Evolutionary conservation across 2,888 invertebrate species (phyloP).

Genomic region (Chaetogeoica ovagalla): DNA sequence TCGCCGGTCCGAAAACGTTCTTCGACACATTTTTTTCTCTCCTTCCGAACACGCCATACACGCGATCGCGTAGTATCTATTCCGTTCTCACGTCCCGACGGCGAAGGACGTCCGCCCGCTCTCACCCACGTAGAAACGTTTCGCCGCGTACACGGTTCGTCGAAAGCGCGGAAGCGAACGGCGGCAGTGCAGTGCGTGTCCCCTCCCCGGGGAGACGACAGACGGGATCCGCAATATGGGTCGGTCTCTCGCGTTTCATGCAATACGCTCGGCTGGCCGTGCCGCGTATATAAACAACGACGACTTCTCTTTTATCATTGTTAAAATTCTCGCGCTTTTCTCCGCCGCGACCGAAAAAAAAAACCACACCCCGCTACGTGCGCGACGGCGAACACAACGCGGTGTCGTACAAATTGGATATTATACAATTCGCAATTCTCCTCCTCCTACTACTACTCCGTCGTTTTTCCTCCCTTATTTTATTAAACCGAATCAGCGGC

Average conservation of each 20-base stretch:
- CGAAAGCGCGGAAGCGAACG: no score
- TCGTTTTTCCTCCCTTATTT: slow-evolving; percentile 46
- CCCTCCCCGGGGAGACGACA: slow-evolving; percentile 17
- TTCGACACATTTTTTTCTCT: no score
- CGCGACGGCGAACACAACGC: slow-evolving; percentile 32
- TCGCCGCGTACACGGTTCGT: no score
- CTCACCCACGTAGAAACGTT: no score
- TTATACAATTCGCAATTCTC: slow-evolving; percentile 14
- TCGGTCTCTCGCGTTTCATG: neutral
- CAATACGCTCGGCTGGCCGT: no score
- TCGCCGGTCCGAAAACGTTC: no score
- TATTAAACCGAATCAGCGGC: slow-evolving; percentile 47
- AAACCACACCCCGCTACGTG: slow-evolving; percentile 36
- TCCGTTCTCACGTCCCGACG: no score
- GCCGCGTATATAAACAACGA: slow-evolving; percentile 38
- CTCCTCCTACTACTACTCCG: neutral
- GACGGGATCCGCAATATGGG: slow-evolving; percentile 39
- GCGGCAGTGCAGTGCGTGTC: no score
- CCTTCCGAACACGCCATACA: no score
- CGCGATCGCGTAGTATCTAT: no score
- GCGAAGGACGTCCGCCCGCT: no score
- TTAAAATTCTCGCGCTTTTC: slow-evolving; percentile 50
- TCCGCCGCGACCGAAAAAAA: slow-evolving; percentile 35
- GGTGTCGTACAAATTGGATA: slow-evolving; percentile 44
- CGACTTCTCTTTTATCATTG: slow-evolving; percentile 49